Evolutionary conservation across 2,888 invertebrate genomes (phyloP).

Genomic region (Tetramorium bicarinatum): DNA sequence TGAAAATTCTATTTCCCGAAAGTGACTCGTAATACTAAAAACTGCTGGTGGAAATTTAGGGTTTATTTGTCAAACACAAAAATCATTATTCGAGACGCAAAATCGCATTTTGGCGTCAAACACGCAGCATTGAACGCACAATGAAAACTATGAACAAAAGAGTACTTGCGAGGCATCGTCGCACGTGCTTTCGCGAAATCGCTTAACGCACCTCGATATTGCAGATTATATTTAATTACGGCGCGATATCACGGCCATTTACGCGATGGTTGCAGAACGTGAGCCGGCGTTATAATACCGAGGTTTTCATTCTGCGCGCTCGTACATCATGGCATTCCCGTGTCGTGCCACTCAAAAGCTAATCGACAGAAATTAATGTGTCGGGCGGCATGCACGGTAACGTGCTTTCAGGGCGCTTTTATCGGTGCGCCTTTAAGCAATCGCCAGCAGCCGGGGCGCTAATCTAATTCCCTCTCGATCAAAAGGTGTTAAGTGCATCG

Average conservation of each 20-base stretch:
- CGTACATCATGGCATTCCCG: slow-evolving; percentile 61
- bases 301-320: slow-evolving; percentile 60
- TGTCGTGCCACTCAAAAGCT: slow-evolving; percentile 68
- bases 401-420: slow-evolving; percentile 64
- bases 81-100: neutral
- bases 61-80: neutral
- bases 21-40: slow-evolving; percentile 3
- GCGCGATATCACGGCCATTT: slow-evolving; percentile 33
- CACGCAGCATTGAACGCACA: neutral
- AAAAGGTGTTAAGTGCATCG: slow-evolving; percentile 43
- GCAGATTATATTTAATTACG: slow-evolving; percentile 66
- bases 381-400: slow-evolving; percentile 56
- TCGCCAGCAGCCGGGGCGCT: slow-evolving; percentile 30
- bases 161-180: neutral
- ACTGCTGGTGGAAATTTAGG: neutral
- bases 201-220: slow-evolving; percentile 13
- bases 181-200: slow-evolving; percentile 15
- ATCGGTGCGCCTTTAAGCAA: slow-evolving; percentile 58
- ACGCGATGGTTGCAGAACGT: slow-evolving; percentile 1
- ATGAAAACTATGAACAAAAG: neutral
- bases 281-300: slow-evolving; percentile 61
- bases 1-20: slow-evolving; percentile 24
- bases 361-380: slow-evolving; percentile 70
- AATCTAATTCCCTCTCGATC: slow-evolving; percentile 41
- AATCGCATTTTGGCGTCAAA: neutral